These are phyloP conservation scores for Sericinus montela DNA, from an alignment of 2,888 invertebrate genomes.

Conservation along the genomic window DNA sequence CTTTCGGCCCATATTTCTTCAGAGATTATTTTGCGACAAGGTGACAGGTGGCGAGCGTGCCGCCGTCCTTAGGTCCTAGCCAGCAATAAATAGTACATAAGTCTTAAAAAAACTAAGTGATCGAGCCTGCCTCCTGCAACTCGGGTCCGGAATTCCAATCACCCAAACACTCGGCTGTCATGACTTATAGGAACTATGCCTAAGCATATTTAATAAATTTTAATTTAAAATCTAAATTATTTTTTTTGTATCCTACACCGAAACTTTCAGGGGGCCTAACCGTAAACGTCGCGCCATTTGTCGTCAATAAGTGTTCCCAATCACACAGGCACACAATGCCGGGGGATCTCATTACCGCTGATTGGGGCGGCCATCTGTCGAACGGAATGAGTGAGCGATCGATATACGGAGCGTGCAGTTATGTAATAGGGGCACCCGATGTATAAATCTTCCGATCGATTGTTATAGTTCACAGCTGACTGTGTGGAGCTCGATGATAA, in stretches of 20 bases:
- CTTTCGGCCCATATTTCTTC: too few species aligned
- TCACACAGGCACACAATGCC: slow-evolving; percentile 35
- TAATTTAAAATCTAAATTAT: background rate
- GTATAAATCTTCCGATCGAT: background rate
- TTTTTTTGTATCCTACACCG: background rate
- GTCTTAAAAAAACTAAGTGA: too few species aligned
- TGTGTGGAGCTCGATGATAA: background rate
- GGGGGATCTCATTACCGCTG: slow-evolving; percentile 46
- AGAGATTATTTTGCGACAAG: too few species aligned
- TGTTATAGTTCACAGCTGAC: background rate
- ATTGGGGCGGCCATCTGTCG: slow-evolving; percentile 63
- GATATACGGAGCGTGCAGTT: slow-evolving; percentile 25
- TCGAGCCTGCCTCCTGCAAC: too few species aligned
- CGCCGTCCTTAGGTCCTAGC: too few species aligned
- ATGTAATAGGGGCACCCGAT: background rate
- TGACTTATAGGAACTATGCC: too few species aligned
- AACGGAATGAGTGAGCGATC: slow-evolving; percentile 36
- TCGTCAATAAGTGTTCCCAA: slow-evolving; percentile 30
- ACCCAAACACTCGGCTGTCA: too few species aligned
- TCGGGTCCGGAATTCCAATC: too few species aligned
- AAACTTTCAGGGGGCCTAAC: slow-evolving; percentile 20
- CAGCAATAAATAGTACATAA: too few species aligned
- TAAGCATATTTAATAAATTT: too few species aligned
- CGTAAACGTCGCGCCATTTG: slow-evolving; percentile 35
- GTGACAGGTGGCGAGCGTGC: too few species aligned